Conservation (phyloP, 1,140 invertebrate genomes). For the Chrysopa pallens region DNA sequence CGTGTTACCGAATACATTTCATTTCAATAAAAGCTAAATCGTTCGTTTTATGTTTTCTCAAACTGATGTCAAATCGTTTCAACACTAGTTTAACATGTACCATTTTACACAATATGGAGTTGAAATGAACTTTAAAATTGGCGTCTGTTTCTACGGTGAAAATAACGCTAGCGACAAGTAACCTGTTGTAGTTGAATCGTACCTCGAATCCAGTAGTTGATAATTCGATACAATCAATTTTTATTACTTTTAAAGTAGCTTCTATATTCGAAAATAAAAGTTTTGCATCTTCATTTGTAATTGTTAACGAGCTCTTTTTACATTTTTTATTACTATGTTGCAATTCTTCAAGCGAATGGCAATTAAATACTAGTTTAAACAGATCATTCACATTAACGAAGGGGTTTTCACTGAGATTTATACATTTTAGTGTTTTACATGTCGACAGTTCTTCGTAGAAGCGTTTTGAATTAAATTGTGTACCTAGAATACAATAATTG, state of each 20-base stretch:
- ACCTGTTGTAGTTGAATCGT: no score
- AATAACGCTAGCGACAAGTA: no score
- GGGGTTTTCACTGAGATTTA: slow-evolving; percentile 5
- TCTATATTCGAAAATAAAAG: slow-evolving; percentile 6
- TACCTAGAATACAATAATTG: no score
- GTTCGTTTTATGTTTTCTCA: no score
- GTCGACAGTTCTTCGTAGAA: slow-evolving; percentile 3
- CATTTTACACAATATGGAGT: no score
- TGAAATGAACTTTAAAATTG: no score
- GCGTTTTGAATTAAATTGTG: slow-evolving; percentile 1
- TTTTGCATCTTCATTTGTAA: slow-evolving; percentile 6
- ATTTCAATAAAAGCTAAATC: no score
- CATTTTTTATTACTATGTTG: background rate
- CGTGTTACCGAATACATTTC: no score
- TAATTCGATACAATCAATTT: slow-evolving; percentile 4
- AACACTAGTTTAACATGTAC: no score
- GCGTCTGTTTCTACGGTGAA: no score
- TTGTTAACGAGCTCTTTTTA: slow-evolving; percentile 2
- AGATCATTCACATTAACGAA: slow-evolving; percentile 2
- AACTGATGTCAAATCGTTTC: no score
- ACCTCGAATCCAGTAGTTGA: background rate
- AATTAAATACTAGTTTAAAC: slow-evolving; percentile 4
- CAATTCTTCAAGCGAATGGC: slow-evolving; percentile 5
- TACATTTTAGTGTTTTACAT: slow-evolving; percentile 2
- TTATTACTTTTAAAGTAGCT: slow-evolving; percentile 4